Percentiles rank a stretch among this genome's conserved stretches.
Evolutionary conservation across 2,888 invertebrate species (phyloP).

Genomic region (Calameuta pallipes): DNA sequence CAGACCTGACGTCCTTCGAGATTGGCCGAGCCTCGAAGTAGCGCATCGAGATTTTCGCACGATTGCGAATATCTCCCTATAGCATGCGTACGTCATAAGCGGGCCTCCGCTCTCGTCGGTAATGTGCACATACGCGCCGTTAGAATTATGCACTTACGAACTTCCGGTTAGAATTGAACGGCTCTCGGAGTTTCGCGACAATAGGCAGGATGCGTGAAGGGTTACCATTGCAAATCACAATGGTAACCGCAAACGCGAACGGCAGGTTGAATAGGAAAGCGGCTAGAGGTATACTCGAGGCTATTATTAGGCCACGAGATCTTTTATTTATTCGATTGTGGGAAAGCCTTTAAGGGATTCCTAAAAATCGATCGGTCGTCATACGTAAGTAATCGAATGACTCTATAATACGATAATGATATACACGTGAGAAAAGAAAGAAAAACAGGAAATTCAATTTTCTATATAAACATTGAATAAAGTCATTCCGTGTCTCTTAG

Average conservation of each 20-base stretch:
- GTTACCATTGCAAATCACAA: slow-evolving; percentile 62
- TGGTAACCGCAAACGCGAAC: slow-evolving; percentile 60
- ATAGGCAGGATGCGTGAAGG: slow-evolving; percentile 63
- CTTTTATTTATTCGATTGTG: slow-evolving; percentile 15
- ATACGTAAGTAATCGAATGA: not conserved
- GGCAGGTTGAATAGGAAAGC: slow-evolving; percentile 55
- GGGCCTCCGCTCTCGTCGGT: not conserved
- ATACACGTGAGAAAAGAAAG: not conserved
- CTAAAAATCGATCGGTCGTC: not conserved
- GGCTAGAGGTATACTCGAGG: slow-evolving; percentile 37
- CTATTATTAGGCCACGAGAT: slow-evolving; percentile 6
- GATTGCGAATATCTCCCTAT: slow-evolving; percentile 1
- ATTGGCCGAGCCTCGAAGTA: slow-evolving; percentile 32
- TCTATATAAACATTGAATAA: not conserved
- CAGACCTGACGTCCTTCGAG: slow-evolving; percentile 29
- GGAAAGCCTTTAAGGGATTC: slow-evolving; percentile 10
- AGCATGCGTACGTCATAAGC: not conserved
- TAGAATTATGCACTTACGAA: slow-evolving; percentile 39
- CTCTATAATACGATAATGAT: not conserved
- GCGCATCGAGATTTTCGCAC: slow-evolving; percentile 30
- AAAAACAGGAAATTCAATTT: not conserved
- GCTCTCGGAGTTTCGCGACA: slow-evolving; percentile 39
- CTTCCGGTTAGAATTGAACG: slow-evolving; percentile 30
- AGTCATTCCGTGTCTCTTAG: not conserved
- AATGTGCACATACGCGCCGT: slow-evolving; percentile 17